Conservation (phyloP, 2,888 invertebrate genomes). For the Eristalis pertinax region DNA sequence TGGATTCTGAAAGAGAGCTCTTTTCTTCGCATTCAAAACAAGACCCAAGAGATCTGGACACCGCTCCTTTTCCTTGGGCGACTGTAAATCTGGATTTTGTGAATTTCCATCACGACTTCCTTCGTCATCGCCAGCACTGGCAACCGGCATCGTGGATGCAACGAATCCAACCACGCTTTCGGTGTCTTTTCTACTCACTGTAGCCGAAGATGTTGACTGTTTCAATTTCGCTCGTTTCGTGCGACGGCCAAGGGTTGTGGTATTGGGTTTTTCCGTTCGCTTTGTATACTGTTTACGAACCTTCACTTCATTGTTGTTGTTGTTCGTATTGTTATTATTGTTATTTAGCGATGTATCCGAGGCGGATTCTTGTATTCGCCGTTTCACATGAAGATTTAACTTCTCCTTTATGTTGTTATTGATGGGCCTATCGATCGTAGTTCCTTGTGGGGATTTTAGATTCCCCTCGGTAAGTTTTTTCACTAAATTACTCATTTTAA, state of each 20-base stretch:
- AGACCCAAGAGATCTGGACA: conserved; percentile 78
- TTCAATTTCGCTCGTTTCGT: conserved; percentile 67
- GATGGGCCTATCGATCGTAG: conserved; percentile 65
- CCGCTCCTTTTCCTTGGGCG: conserved; percentile 77
- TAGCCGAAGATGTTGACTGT: conserved; percentile 63
- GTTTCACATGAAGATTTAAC: conserved; percentile 79
- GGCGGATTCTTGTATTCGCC: conserved; percentile 77
- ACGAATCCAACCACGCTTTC: conserved; percentile 54
- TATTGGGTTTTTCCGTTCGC: conserved; percentile 72
- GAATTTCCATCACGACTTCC: conserved; percentile 74
- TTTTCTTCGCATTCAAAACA: conserved; percentile 78
- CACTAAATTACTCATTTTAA: conserved; percentile 41
- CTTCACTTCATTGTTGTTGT: conserved; percentile 53
- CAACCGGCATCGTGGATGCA: conserved; percentile 49
- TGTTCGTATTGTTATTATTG: conserved; percentile 13
- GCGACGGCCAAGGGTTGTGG: conserved; percentile 57
- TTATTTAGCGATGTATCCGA: conserved; percentile 45
- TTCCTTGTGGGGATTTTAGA: conserved; percentile 72
- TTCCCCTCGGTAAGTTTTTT: conserved; percentile 58
- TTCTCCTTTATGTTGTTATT: conserved; percentile 78
- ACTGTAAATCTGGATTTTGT: conserved; percentile 65
- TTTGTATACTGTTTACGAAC: conserved; percentile 67
- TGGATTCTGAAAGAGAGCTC: conserved; percentile 77
- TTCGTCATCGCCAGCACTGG: conserved; percentile 73
- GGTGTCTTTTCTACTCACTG: conserved; percentile 54